Evolutionary conservation across 2,113 vertebrate species (phyloP).

Genomic region (Ptyas mucosa): DNA sequence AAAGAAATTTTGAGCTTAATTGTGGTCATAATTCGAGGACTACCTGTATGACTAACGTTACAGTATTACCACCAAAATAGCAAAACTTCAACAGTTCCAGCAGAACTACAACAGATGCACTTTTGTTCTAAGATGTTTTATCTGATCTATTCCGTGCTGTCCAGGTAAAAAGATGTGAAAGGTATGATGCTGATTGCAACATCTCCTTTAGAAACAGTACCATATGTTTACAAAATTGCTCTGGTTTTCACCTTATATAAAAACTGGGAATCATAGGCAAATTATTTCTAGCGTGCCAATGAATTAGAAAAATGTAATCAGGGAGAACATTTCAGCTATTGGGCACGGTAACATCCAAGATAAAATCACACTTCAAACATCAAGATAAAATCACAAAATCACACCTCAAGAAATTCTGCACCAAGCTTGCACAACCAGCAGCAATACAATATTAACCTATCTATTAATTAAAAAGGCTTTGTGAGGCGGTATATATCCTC

Average conservation of each 20-base stretch:
- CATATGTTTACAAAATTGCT: background rate
- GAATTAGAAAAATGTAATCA: constrained; percentile 60
- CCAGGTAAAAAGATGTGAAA: constrained; percentile 31
- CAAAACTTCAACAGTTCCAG: constrained; percentile 21
- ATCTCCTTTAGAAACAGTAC: constrained; percentile 44
- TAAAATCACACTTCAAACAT: constrained; percentile 58
- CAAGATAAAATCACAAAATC: constrained; percentile 50
- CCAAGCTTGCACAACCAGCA: constrained; percentile 53
- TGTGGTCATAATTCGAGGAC: no score
- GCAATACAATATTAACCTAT: constrained; percentile 41
- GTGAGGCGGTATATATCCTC: constrained; percentile 29
- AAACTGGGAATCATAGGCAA: constrained; percentile 44
- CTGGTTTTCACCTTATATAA: constrained; percentile 42
- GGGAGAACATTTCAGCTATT: constrained; percentile 57
- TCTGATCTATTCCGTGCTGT: constrained; percentile 51
- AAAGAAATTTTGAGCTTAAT: no score
- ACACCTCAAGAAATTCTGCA: constrained; percentile 57
- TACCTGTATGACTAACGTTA: background rate
- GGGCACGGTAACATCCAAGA: constrained; percentile 57
- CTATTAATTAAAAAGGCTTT: constrained; percentile 20
- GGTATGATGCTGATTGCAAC: constrained; percentile 48
- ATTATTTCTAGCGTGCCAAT: constrained; percentile 60
- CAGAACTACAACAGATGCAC: background rate
- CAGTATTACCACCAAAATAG: background rate
- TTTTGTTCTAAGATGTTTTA: constrained; percentile 5